phyloP scores from a whole-genome alignment of 2,113 vertebrate genomes.

The Nestor notabilis region DNA sequence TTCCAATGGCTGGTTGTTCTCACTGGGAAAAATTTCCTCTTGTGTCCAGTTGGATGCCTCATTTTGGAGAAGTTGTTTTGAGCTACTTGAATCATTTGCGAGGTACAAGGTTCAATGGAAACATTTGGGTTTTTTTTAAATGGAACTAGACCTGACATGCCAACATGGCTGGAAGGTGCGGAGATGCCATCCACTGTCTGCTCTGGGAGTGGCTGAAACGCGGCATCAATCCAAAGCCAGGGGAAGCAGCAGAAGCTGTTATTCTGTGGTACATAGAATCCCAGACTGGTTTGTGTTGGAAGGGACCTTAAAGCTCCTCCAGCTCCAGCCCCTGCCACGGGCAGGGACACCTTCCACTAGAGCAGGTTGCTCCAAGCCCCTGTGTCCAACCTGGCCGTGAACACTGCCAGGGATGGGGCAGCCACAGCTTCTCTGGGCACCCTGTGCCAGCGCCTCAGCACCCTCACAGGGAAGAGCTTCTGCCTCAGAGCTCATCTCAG shows the following conservation, averaged over 20 bases:
- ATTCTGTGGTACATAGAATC: background rate
- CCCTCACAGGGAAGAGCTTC: too few species aligned
- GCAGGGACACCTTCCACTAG: background rate
- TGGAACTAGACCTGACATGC: background rate
- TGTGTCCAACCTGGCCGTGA: too few species aligned
- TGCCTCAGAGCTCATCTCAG: too few species aligned
- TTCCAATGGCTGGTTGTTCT: background rate
- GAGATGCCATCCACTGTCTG: background rate
- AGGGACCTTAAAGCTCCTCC: background rate
- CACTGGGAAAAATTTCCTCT: background rate
- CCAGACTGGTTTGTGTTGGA: background rate
- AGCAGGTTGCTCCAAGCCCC: background rate
- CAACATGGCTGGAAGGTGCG: background rate
- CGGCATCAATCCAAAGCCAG: background rate
- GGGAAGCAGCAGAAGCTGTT: background rate
- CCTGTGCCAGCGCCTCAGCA: too few species aligned
- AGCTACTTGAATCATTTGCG: background rate
- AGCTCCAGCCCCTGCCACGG: fast-evolving
- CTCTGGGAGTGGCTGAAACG: fast-evolving
- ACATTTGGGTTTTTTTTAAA: background rate
- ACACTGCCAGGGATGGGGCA: too few species aligned
- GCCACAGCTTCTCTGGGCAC: too few species aligned
- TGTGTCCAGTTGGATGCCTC: background rate
- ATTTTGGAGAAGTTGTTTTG: background rate
- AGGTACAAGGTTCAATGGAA: background rate